Base-by-base conservation (phyloP, 1,140 invertebrate genomes). In the Brachionus paranguensis region DNA sequence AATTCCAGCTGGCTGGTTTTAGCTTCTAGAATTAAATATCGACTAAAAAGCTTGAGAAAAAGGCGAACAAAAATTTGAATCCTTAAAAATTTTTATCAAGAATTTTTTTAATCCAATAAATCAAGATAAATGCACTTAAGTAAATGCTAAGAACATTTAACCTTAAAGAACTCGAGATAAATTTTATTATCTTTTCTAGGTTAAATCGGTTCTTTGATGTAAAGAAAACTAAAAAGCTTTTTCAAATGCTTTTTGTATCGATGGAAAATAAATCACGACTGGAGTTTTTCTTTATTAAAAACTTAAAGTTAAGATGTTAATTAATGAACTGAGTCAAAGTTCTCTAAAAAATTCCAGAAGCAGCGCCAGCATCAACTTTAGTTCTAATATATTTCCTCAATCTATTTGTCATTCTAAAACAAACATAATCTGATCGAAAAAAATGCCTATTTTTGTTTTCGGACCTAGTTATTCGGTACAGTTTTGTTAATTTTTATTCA, bases 41-140 rank as follows among this genome's bases (percentile, higher is more conserved):
- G 33, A 37, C 33, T 37, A 37, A 37, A 37, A 37, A 37, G 33
- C 33, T 37, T 60, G 53, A 27, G 53, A 60, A 60, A 60, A 60
- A n/a, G 6, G 5, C 11, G 14, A 53, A 17, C 47, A 53, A 60
- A 60, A 60, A 60, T 2, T 60, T 27, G 53, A 24, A 53, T 53
- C 47, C 47, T 53, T n/a, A 20, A 60, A 60, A 60, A 27, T 60
- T 60, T 60, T 24, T 60, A 60, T 60, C 53, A 60, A 60, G 10
- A 60, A 60, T 60, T 20, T 60, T 55, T 60, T 24, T 60, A 60
- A 60, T 60, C 53, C 65, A 68, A 68, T 68, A 68, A 68, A 68
- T 68, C 65, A 68, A 68, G 65, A 68, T 68, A 68, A 68, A 41
- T 41, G 12, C 65, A 33, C 65, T 68, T 68, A 68, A 68, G 33